Conservation (phyloP, 1,140 invertebrate species). For the Meteorus sp. region DNA sequence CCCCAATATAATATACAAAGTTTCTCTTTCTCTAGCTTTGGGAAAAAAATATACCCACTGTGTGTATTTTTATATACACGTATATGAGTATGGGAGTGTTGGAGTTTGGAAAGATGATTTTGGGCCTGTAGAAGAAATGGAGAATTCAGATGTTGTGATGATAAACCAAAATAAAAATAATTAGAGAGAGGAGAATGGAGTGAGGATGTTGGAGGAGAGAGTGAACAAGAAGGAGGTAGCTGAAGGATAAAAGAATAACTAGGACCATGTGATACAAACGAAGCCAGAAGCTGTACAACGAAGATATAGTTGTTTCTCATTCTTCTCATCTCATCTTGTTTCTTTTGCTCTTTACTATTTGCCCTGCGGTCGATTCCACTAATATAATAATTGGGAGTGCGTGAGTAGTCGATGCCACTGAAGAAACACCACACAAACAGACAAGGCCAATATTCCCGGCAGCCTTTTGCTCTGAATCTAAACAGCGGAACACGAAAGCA, state of each 20-base stretch:
- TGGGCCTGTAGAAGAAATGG: too few species aligned
- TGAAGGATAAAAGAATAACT: background rate
- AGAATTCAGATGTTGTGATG: too few species aligned
- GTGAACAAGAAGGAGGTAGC: background rate
- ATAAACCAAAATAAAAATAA: background rate
- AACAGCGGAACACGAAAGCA: slow-evolving; percentile 1
- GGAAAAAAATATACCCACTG: background rate
- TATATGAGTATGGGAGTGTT: too few species aligned
- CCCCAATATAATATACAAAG: background rate
- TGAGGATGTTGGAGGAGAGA: background rate
- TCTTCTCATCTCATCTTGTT: too few species aligned
- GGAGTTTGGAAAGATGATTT: too few species aligned
- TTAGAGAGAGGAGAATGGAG: background rate
- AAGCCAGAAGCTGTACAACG: background rate
- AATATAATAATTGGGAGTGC: slow-evolving; percentile 19
- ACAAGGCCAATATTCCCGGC: slow-evolving; percentile 4
- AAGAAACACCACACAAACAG: too few species aligned
- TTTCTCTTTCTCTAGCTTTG: background rate
- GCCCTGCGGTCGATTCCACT: slow-evolving; percentile 9
- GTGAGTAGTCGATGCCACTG: slow-evolving; percentile 7
- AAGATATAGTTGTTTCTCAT: background rate
- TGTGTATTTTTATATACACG: too few species aligned
- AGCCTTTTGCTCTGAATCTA: background rate
- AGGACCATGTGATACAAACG: background rate
- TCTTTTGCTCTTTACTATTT: background rate